Percentiles rank a stretch among this genome's conserved stretches.
Conservation (phyloP, 2,797 vertebrate genomes). For the Margarornis squamiger region DNA sequence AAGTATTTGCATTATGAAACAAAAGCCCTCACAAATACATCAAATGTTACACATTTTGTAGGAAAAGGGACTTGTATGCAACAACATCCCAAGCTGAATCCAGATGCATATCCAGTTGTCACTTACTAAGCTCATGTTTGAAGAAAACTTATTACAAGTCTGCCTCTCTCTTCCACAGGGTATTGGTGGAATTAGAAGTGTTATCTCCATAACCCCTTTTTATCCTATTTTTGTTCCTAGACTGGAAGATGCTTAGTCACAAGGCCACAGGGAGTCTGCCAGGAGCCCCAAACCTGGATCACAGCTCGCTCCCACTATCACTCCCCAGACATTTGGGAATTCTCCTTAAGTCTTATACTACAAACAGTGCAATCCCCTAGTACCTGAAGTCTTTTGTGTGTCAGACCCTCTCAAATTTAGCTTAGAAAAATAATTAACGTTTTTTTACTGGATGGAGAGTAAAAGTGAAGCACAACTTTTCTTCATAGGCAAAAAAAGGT, state of each 20-base stretch:
- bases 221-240: background rate
- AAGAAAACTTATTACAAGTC: background rate
- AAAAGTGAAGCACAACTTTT: background rate
- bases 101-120: background rate
- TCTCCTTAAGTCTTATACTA: background rate
- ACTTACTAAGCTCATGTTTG: background rate
- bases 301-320: background rate
- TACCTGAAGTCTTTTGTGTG: background rate
- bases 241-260: background rate
- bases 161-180: background rate
- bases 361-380: background rate
- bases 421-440: background rate
- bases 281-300: background rate
- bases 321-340: background rate
- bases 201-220: background rate
- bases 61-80: background rate
- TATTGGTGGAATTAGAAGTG: background rate
- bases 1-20: background rate
- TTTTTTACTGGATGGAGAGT: background rate
- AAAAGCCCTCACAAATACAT: background rate
- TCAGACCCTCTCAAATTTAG: background rate
- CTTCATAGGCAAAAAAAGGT: fast-evolving
- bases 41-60: background rate
- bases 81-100: background rate
- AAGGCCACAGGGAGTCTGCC: background rate